These are phyloP conservation scores for Macrocentrus cingulum DNA, from an alignment of 1,140 invertebrate genomes.

Conservation along the genomic window DNA sequence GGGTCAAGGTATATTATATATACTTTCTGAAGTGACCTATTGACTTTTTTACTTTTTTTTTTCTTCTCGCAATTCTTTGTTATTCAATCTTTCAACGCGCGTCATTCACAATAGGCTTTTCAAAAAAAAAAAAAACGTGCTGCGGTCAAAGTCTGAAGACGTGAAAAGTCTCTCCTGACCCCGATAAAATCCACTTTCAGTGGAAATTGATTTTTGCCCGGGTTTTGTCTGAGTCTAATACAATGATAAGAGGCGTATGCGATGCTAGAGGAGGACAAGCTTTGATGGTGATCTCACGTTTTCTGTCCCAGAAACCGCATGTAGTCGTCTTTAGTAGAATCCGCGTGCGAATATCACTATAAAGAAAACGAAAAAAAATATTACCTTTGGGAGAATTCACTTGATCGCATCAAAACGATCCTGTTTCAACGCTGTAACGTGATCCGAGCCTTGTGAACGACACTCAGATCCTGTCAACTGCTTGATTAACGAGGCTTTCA, in stretches of 20 bases:
- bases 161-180: conserved; percentile 9
- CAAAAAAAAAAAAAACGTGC: conserved; percentile 10
- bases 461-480: conserved; percentile 3
- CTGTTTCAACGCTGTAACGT: conserved; percentile 5
- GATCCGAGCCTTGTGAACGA: neutral
- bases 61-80: conserved; percentile 15
- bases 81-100: conserved; percentile 18
- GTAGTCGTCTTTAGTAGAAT: conserved; percentile 6
- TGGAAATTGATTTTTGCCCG: conserved; percentile 18
- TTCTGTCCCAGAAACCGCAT: conserved; percentile 5
- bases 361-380: neutral
- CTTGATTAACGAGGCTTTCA: conserved; percentile 1
- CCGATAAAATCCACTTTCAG: conserved; percentile 10
- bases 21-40: neutral
- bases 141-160: neutral
- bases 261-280: neutral
- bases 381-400: neutral
- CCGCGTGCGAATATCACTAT: neutral
- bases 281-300: neutral
- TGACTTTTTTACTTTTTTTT: too few species aligned
- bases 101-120: conserved; percentile 7
- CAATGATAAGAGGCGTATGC: neutral
- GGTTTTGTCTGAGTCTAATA: neutral
- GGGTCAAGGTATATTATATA: conserved; percentile 1
- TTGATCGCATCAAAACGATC: conserved; percentile 19